Evolutionary conservation across 2,797 vertebrate species (phyloP), one percentile per base, ranked within the genome.

Genomic region (Kryptolebias ocellatus): DNA sequence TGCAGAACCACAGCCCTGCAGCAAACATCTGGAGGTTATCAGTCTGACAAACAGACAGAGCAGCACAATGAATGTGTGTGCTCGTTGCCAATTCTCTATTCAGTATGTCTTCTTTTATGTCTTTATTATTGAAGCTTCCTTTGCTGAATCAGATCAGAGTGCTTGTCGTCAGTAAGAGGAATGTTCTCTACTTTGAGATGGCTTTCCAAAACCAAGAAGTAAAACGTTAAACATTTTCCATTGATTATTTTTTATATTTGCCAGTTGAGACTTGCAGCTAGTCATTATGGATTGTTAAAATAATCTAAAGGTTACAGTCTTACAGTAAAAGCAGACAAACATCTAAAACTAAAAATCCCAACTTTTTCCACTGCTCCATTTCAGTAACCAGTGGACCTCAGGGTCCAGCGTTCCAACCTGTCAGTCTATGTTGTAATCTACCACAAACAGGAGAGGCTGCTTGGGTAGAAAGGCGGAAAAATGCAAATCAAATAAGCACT

Each of bases 11-110:
- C 12, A 76, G 93, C 90, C 90, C 88, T 84, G 77, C 79, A 89
- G 75, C 88, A 83, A 90, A 92, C 94, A 94, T 95, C 93, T 94
- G 93, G 87, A 94, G 84, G 91, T 94, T 94, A 93, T 92, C 92
- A 89, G 75, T 78, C 89, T 89, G 88, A 90, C 85, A 90, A 90
- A 89, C 84, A 83, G 77, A 83, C 84, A 75, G 76, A 84, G 87
- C 84, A 90, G 87, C 87, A 89, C 79, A 82, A 86, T 80, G 85
- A 84, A 72, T 66, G 63, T 78, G 71, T 74, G 80, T 78, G 84
- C 58, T 81, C 72, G 64, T 63, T 67, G 70, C 61, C 47, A 54
- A 66, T 74, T 72, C 57, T 75, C 51, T 76, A 70, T 78, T 84
- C 73, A 45, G 59, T n/a, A 55, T 50, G 46, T 57, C 7, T 53